Percentiles rank a stretch among this genome's conserved stretches.
phyloP scores from a whole-genome alignment of 2,797 vertebrate genomes.

The Arctocebus calabarensis region DNA sequence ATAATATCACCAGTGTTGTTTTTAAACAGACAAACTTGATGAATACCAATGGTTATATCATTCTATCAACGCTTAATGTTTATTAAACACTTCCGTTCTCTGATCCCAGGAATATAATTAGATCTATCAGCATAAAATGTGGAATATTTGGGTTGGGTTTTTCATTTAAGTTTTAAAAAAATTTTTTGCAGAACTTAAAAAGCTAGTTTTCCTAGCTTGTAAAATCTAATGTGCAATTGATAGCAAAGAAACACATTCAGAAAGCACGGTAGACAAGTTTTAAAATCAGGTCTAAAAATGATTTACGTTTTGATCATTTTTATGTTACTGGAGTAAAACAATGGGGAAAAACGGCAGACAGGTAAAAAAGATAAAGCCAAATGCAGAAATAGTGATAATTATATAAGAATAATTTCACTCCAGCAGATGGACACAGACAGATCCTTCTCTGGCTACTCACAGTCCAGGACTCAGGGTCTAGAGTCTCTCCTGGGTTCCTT shows the following conservation, averaged over 20 bases:
- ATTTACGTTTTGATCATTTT: conserved; percentile 39
- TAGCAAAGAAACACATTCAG: conserved; percentile 39
- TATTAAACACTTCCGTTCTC: conserved; percentile 63
- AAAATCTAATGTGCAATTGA: conserved; percentile 45
- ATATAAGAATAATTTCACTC: background rate
- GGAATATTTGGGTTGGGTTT: conserved; percentile 56
- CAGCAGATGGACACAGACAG: background rate
- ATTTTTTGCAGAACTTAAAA: conserved; percentile 34
- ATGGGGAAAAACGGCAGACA: background rate
- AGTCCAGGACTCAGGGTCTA: background rate
- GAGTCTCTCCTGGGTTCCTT: background rate
- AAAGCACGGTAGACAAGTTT: conserved; percentile 1
- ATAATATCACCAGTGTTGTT: background rate
- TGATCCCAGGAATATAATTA: conserved; percentile 45
- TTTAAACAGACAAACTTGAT: conserved; percentile 16
- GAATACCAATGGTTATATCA: background rate
- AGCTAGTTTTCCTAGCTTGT: conserved; percentile 38
- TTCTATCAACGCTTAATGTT: background rate
- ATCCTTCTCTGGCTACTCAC: background rate
- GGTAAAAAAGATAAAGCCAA: background rate
- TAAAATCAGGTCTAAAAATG: conserved; percentile 48
- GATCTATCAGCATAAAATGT: conserved; percentile 42
- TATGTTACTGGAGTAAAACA: conserved; percentile 11
- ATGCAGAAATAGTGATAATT: background rate
- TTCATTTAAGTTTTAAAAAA: background rate